A percentile compares a stretch with the other conserved stretches of the same genome.
phyloP scores from a whole-genome alignment of 2,888 invertebrate species.

The Eristalinus aeneus region DNA sequence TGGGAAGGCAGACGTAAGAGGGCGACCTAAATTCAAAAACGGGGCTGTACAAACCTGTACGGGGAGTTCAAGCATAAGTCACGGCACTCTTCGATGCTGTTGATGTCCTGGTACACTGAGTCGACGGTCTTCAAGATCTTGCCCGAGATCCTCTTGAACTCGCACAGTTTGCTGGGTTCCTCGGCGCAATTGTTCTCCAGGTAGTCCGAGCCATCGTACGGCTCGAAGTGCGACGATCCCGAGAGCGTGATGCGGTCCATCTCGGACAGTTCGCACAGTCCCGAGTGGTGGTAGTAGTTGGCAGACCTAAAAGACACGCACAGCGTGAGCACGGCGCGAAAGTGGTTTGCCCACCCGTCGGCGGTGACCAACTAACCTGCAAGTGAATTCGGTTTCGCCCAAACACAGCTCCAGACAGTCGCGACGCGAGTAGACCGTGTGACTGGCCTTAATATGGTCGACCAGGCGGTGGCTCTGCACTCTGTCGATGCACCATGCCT shows the following conservation, averaged over 20 bases:
- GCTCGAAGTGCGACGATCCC: conserved; percentile 89
- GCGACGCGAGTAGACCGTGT: conserved; percentile 89
- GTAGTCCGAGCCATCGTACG: conserved; percentile 88
- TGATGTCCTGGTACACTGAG: conserved; percentile 94
- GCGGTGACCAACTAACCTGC: conserved; percentile 87
- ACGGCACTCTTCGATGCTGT: conserved; percentile 92
- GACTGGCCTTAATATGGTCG: conserved; percentile 89
- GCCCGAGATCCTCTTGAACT: conserved; percentile 94
- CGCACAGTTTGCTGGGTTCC: conserved; percentile 96
- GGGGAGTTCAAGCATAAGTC: conserved; percentile 94
- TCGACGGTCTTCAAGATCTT: conserved; percentile 96
- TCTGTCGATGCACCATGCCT: conserved; percentile 97
- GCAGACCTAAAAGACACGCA: conserved; percentile 85
- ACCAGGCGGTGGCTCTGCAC: conserved; percentile 93
- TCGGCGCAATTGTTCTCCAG: conserved; percentile 96
- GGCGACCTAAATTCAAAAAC: neutral
- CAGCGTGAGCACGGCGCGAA: neutral
- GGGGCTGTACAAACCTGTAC: conserved; percentile 82
- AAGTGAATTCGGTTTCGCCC: conserved; percentile 94
- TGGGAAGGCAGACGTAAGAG: conserved; percentile 70
- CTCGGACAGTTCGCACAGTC: conserved; percentile 93
- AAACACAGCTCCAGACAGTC: conserved; percentile 95
- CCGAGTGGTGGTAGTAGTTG: conserved; percentile 93
- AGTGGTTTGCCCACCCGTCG: conserved; percentile 2
- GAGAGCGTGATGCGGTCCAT: conserved; percentile 96